Evolutionary conservation across 2,113 vertebrate species (phyloP).

Genomic region (Pangasianodon gigas): DNA sequence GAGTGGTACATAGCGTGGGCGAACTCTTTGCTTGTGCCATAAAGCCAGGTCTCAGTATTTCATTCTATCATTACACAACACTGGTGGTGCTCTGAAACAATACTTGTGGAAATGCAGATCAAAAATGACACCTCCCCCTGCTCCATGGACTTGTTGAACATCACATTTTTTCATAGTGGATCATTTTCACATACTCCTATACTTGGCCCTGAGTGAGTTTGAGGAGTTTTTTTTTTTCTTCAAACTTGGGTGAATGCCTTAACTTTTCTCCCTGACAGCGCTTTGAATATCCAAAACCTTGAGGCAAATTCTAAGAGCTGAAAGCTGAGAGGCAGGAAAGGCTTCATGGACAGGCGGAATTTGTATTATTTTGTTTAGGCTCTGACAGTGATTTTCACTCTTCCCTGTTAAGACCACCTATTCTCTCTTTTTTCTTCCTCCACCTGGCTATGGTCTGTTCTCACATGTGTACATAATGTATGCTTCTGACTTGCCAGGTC

Average conservation of each 20-base stretch:
- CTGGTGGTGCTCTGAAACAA: not conserved
- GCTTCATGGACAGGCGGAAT: constrained; percentile 38
- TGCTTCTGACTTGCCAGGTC: constrained; percentile 14
- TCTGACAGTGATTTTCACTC: constrained; percentile 25
- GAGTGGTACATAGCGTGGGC: not conserved
- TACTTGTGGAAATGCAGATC: not conserved
- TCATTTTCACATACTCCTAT: constrained; percentile 10
- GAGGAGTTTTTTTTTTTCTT: not conserved
- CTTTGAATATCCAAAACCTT: constrained; percentile 38
- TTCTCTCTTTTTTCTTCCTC: not conserved
- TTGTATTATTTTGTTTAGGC: constrained; percentile 38
- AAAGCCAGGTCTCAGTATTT: not conserved
- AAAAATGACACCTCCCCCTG: not conserved
- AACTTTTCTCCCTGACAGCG: constrained; percentile 27
- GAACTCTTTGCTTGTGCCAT: not conserved
- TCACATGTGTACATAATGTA: constrained; percentile 19
- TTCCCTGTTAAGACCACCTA: constrained; percentile 33
- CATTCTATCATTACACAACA: not conserved
- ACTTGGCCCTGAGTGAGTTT: constrained; percentile 11
- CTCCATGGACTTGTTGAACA: not conserved
- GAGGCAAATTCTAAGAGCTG: constrained; percentile 38
- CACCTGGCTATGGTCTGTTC: constrained; percentile 57
- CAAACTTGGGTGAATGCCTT: constrained; percentile 31
- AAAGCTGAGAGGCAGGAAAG: constrained; percentile 39
- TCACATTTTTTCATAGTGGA: constrained; percentile 17